Evolutionary conservation across 2,113 vertebrate genomes (phyloP).

Genomic region (Mirounga angustirostris): DNA sequence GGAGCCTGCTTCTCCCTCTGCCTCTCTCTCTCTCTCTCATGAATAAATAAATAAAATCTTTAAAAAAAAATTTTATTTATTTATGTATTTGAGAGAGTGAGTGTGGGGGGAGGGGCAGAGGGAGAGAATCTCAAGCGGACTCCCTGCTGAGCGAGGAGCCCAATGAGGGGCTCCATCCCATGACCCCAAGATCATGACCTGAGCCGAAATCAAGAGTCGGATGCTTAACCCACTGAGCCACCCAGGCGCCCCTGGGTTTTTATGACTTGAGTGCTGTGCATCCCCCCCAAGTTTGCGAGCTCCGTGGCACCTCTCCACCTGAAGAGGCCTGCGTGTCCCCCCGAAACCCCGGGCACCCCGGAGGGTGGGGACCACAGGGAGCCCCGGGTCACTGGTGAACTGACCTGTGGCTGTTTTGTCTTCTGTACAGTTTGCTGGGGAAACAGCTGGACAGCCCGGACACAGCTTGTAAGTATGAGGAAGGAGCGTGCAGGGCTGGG

Average conservation of each 20-base stretch:
- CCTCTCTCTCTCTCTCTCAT: too few species aligned
- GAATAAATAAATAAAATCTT: too few species aligned
- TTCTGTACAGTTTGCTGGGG: background rate
- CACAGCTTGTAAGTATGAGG: fast-evolving
- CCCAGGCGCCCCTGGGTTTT: background rate
- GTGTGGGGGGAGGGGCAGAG: background rate
- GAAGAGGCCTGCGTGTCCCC: background rate
- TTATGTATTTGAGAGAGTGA: background rate
- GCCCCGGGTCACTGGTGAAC: background rate
- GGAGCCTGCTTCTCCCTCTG: too few species aligned
- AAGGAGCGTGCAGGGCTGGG: background rate
- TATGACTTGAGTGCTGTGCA: background rate
- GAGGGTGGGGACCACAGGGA: background rate
- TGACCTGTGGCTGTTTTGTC: background rate
- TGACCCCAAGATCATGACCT: background rate
- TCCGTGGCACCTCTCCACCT: background rate
- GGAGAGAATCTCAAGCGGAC: background rate
- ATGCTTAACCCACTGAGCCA: background rate
- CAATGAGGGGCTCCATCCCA: background rate
- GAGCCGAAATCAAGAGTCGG: fast-evolving
- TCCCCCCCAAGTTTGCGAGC: background rate
- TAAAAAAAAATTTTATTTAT: too few species aligned
- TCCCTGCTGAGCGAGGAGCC: background rate
- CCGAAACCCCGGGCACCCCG: background rate
- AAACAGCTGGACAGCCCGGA: background rate